A percentile compares a stretch with the other conserved stretches of the same genome.
Conservation (phyloP, 1,140 invertebrate genomes). For the Panagrolaimus sp. region DNA sequence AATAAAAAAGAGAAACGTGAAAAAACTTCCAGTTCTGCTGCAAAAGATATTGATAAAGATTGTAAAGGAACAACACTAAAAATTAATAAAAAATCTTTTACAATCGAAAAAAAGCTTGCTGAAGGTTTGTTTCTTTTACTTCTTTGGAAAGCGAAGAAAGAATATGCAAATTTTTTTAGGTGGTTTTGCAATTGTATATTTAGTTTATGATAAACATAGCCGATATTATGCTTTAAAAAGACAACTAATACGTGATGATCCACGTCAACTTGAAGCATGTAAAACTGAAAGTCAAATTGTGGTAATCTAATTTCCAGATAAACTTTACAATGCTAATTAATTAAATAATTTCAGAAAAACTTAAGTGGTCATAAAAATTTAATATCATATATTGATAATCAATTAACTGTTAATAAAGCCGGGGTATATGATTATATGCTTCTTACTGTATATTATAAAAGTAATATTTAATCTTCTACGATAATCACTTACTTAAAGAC, state of each 20-base stretch:
- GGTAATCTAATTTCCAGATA: slow-evolving; percentile 32
- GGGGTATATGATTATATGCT: slow-evolving; percentile 85
- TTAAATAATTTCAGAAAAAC: slow-evolving; percentile 66
- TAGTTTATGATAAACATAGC: slow-evolving; percentile 55
- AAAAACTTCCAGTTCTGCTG: slow-evolving; percentile 18
- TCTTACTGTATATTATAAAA: slow-evolving; percentile 85
- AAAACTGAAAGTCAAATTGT: slow-evolving; percentile 55
- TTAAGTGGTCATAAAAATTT: slow-evolving; percentile 87
- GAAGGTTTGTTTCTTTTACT: slow-evolving; percentile 45
- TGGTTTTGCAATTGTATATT: slow-evolving; percentile 58
- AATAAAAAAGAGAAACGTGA: slow-evolving; percentile 46
- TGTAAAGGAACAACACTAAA: slow-evolving; percentile 51
- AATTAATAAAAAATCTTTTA: slow-evolving; percentile 48
- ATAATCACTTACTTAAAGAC: slow-evolving; percentile 5
- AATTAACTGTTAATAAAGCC: slow-evolving; percentile 72
- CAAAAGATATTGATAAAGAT: slow-evolving; percentile 33
- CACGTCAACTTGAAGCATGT: slow-evolving; percentile 56
- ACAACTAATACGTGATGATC: slow-evolving; percentile 57
- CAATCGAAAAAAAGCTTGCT: slow-evolving; percentile 55
- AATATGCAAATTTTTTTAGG: slow-evolving; percentile 36
- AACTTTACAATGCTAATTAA: slow-evolving; percentile 9
- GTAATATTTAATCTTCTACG: slow-evolving; percentile 58
- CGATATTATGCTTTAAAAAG: slow-evolving; percentile 53
- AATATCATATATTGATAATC: slow-evolving; percentile 81
- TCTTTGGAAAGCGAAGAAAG: slow-evolving; percentile 7